Evolutionary conservation across 2,797 vertebrate genomes (phyloP), one percentile per base, ranked within the genome.

Genomic region (Lutjanus argentimaculatus): DNA sequence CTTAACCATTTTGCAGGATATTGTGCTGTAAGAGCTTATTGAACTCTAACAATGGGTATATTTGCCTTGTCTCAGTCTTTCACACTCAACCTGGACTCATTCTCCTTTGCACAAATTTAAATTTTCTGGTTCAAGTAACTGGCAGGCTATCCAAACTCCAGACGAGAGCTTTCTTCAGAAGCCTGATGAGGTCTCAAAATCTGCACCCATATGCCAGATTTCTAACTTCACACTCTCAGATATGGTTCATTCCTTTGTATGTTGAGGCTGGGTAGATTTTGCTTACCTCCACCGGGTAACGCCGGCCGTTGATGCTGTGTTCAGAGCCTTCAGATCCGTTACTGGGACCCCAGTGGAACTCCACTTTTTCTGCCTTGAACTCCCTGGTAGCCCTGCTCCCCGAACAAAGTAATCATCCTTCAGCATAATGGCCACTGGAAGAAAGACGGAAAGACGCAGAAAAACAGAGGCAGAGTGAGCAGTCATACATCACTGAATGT

Each of bases 281-380:
- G 89, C 97, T 97, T 94, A 98, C 98, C 98, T 99, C 98, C 45
- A 99, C 97, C 0, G 98, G 98, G 93, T 97, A 99, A 68, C 96
- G 96, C 80, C 94, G 96, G 85, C 97, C 95, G 0, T 97, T 97
- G 95, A 99, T 94, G 91, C 98, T 98, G 94, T 99, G 98, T 64
- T 99, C 98, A 0, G 98, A 99, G 77, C 98, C 98, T 0, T 97
- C 97, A 0, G 98, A 99, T 70, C 97, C 97, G 1, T 98, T 98
- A 93, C 95, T 99, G 46, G 98, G 97, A 72, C 98, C 98, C 98
- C 98, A 99, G 85, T 99, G 98, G 91, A 99, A 99, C 88, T 99
- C 98, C 78, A 99, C 97, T 94, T 99, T 99, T 90, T 98, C 98
- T 0, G 97, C 98, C 88, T 98, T 99, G 93, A 99, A 99, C 89